Percentiles rank a stretch among this genome's conserved stretches.
Evolutionary conservation across 2,113 vertebrate genomes (phyloP).

Genomic region (Chelonoidis abingdonii): DNA sequence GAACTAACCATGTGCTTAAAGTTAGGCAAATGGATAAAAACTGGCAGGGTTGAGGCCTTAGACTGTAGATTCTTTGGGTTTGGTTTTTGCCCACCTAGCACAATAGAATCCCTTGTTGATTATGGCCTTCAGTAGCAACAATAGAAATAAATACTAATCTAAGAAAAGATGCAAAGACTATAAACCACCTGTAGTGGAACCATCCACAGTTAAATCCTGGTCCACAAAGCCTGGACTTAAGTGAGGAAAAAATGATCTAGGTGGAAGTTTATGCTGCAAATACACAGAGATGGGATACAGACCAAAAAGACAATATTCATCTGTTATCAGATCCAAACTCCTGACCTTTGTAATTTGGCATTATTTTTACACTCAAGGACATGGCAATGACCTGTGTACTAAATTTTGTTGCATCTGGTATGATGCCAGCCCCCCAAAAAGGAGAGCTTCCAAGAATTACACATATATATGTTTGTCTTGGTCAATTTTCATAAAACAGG

Average conservation of each 20-base stretch:
- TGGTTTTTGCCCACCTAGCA: neutral
- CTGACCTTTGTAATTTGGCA: neutral
- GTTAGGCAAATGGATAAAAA: neutral
- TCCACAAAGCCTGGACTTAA: neutral
- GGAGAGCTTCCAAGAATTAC: neutral
- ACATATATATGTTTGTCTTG: neutral
- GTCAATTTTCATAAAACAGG: neutral
- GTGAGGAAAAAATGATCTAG: neutral
- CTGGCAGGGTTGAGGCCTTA: neutral
- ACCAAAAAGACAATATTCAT: neutral
- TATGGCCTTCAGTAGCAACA: neutral
- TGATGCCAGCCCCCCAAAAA: neutral
- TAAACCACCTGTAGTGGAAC: neutral
- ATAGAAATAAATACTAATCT: neutral
- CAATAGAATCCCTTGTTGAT: neutral
- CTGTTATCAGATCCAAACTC: neutral
- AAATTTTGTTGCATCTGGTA: neutral
- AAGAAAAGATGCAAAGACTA: neutral
- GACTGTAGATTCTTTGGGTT: neutral
- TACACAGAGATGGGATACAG: neutral
- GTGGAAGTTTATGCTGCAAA: neutral
- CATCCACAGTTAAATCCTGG: neutral
- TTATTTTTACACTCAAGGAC: neutral
- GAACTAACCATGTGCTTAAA: neutral
- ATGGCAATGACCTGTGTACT: neutral